Percentiles rank a stretch among this genome's conserved stretches.
These are phyloP conservation scores for Omphaloscelis lunosa DNA, from an alignment of 2,888 invertebrate genomes.

Conservation along the genomic window DNA sequence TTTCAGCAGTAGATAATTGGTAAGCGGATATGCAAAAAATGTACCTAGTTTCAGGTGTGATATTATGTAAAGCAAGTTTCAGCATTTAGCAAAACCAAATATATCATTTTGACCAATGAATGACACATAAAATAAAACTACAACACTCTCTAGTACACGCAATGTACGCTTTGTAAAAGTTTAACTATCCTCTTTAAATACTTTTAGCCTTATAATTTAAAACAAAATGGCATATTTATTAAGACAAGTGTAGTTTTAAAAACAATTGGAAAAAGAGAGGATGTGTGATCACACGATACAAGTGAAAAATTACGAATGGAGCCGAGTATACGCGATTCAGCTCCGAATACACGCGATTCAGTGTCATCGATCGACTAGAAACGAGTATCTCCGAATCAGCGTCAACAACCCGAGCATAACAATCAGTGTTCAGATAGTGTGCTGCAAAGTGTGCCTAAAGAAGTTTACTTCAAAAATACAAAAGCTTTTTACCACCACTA, in stretches of 20 bases:
- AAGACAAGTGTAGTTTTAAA: not conserved
- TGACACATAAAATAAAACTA: no score
- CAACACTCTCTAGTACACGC: no score
- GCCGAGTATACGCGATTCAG: no score
- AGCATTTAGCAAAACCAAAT: not conserved
- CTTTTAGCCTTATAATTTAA: not conserved
- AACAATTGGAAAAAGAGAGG: not conserved
- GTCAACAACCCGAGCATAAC: no score
- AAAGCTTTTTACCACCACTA: not conserved
- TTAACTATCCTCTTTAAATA: not conserved
- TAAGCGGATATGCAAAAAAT: not conserved
- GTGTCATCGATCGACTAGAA: no score
- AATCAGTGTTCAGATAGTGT: no score
- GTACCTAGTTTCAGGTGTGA: not conserved
- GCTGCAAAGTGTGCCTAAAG: no score
- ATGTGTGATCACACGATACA: not conserved
- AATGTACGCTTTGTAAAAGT: no score
- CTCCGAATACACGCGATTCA: no score
- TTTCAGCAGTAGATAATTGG: not conserved
- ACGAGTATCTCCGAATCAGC: no score
- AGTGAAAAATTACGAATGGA: not conserved
- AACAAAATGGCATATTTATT: not conserved
- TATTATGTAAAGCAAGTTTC: not conserved
- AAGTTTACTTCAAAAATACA: not conserved
- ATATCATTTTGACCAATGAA: not conserved